phyloP scores from a whole-genome alignment of 2,888 invertebrate genomes.

The Clepsis dumicolana region DNA sequence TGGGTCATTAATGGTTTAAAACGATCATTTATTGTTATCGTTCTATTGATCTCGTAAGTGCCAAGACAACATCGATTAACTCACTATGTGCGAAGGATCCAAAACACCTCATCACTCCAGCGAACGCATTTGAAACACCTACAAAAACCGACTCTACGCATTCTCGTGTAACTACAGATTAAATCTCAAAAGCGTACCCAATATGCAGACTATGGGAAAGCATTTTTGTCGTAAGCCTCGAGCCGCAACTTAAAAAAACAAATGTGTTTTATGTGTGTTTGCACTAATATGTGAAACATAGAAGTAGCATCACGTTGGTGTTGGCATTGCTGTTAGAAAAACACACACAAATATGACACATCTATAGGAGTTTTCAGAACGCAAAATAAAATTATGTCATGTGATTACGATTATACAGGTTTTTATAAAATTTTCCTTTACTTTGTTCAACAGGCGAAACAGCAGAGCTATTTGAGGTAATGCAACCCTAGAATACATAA shows the following conservation, averaged over 20 bases:
- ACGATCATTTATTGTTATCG: background rate
- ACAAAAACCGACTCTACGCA: background rate
- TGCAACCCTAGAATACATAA: no score
- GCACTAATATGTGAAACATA: constrained; percentile 7
- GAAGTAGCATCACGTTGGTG: constrained; percentile 4
- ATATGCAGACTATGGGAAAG: background rate
- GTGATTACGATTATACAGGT: no score
- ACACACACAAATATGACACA: background rate
- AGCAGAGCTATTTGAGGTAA: no score
- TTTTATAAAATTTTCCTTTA: no score
- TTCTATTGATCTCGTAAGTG: background rate
- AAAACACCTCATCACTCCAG: background rate
- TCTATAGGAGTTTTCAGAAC: background rate
- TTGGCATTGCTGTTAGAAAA: background rate
- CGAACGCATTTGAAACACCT: background rate
- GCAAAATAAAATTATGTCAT: no score
- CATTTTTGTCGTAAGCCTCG: background rate
- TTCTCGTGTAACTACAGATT: background rate
- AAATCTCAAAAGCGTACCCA: background rate
- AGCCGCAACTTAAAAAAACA: constrained; percentile 5
- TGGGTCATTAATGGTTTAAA: background rate
- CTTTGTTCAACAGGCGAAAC: no score
- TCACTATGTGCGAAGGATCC: no score
- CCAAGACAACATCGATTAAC: background rate
- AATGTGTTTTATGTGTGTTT: background rate